A percentile compares a stretch with the other conserved stretches of the same genome.
Conservation (phyloP, 2,797 vertebrate species). For the Lithobates pipiens region DNA sequence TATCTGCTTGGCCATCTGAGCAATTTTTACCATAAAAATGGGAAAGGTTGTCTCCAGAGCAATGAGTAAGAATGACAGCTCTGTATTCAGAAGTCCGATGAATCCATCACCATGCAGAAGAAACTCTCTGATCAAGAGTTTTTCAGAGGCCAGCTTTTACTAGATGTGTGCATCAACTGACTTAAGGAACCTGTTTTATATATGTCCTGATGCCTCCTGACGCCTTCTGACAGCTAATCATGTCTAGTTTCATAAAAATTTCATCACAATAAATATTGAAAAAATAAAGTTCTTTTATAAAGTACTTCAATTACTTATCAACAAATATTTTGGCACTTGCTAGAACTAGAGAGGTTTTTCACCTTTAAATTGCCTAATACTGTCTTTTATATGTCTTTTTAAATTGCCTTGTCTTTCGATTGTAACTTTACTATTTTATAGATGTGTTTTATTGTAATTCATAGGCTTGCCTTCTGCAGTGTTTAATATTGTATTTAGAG, state of each 20-base stretch:
- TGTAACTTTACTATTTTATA: too few relatives aligned
- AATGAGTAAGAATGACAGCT: constrained; percentile 4
- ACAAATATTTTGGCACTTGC: too few relatives aligned
- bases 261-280: not conserved
- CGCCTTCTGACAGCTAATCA: not conserved
- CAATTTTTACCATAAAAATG: constrained; percentile 24
- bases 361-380: too few relatives aligned
- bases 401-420: too few relatives aligned
- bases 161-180: not conserved
- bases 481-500: too few relatives aligned
- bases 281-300: not conserved
- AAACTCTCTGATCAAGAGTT: too few relatives aligned
- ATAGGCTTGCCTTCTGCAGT: too few relatives aligned
- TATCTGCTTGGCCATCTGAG: not conserved
- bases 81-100: not conserved
- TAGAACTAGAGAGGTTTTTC: too few relatives aligned
- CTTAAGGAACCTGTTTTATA: not conserved
- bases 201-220: not conserved
- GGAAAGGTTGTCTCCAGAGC: not conserved
- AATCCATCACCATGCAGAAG: not conserved
- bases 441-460: too few relatives aligned
- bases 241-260: not conserved
- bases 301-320: not conserved
- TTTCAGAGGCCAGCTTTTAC: not conserved
- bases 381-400: too few relatives aligned